Percentiles rank a stretch among this genome's conserved stretches.
These are phyloP conservation scores for Cnemophilus loriae DNA, from an alignment of 2,113 vertebrate species.

Conservation along the genomic window DNA sequence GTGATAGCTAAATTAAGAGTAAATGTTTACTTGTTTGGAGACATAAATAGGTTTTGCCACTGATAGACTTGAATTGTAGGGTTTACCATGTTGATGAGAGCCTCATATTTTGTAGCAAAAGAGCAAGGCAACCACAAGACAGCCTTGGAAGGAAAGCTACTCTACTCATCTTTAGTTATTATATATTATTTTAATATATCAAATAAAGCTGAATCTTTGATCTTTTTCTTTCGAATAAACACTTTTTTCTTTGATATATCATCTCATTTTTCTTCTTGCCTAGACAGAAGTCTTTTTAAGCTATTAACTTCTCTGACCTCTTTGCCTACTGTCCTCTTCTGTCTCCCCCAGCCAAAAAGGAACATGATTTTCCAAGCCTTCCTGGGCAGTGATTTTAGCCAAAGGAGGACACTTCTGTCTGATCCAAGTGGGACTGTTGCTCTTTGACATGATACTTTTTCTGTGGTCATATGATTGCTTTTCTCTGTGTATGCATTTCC, in stretches of 20 bases:
- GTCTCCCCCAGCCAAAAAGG: background rate
- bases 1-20: background rate
- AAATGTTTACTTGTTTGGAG: background rate
- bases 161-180: background rate
- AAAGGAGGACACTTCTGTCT: background rate
- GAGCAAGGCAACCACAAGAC: background rate
- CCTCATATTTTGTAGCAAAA: background rate
- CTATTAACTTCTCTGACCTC: background rate
- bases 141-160: background rate
- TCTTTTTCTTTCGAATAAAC: background rate
- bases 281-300: background rate
- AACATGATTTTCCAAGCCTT: background rate
- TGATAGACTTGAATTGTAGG: background rate
- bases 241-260: background rate
- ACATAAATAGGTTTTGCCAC: background rate
- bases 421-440: background rate
- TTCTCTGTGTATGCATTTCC: background rate
- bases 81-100: background rate
- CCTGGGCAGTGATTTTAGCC: background rate
- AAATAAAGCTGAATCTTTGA: background rate
- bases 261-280: background rate
- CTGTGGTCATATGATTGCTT: background rate
- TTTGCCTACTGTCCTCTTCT: background rate
- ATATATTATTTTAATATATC: background rate
- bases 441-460: background rate